phyloP scores from a whole-genome alignment of 2,888 invertebrate genomes.

The Helobdella robusta region DNA sequence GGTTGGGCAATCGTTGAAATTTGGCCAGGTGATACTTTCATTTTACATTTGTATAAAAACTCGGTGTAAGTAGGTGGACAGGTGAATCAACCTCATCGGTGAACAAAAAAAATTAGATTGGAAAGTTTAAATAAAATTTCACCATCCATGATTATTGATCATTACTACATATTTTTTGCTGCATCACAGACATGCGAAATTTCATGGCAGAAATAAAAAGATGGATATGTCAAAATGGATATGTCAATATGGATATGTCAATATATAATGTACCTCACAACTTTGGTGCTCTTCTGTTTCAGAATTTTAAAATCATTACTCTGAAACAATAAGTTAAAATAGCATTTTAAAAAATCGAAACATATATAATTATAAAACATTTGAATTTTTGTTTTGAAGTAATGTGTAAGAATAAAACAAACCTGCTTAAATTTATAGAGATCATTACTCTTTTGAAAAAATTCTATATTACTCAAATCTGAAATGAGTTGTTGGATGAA shows the following conservation, averaged over 20 bases:
- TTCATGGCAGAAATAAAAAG: too few relatives aligned
- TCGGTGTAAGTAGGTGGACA: too few relatives aligned
- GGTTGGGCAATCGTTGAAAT: too few relatives aligned
- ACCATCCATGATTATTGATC: too few relatives aligned
- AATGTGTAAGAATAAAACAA: slow-evolving; percentile 17
- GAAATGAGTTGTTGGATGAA: slow-evolving; percentile 42
- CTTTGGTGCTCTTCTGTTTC: not conserved
- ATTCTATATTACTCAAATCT: slow-evolving; percentile 48
- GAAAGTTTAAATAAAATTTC: too few relatives aligned
- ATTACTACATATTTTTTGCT: too few relatives aligned
- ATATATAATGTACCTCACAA: slow-evolving; percentile 2
- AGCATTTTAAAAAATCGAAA: not conserved
- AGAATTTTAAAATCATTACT: slow-evolving; percentile 20
- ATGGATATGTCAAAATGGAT: not conserved
- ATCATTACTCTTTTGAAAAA: slow-evolving; percentile 71
- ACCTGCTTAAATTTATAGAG: slow-evolving; percentile 74
- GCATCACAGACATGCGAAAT: too few relatives aligned
- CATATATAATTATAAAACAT: too few relatives aligned
- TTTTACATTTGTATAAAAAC: too few relatives aligned
- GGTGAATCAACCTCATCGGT: too few relatives aligned
- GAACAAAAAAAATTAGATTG: too few relatives aligned
- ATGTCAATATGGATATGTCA: not conserved
- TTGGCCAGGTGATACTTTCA: too few relatives aligned
- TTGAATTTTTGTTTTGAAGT: not conserved
- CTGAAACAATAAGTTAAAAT: not conserved